These are phyloP conservation scores for Anas bernieri DNA, from an alignment of 2,797 vertebrate species.

Conservation along the genomic window DNA sequence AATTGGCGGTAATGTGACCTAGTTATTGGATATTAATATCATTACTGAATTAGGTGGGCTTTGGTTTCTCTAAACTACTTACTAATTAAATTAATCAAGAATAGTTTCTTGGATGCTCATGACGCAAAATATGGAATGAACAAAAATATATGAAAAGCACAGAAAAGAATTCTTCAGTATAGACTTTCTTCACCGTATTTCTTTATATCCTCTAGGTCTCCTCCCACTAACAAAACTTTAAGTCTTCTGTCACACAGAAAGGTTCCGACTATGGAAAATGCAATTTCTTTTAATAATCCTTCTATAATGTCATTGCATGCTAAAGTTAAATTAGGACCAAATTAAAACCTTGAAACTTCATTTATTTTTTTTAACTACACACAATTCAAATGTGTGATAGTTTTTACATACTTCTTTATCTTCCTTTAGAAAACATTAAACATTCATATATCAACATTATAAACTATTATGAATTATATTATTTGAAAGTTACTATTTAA, in stretches of 20 bases:
- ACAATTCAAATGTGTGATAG: neutral
- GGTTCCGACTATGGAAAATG: rapidly evolving
- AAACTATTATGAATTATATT: neutral
- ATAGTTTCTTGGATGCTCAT: neutral
- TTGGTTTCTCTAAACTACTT: conserved; percentile 1
- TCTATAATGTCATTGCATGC: rapidly evolving
- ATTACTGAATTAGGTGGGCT: neutral
- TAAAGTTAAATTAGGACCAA: neutral
- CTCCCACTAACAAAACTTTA: neutral
- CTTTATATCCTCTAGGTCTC: neutral
- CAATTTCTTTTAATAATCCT: neutral
- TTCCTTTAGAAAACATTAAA: neutral
- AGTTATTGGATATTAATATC: neutral
- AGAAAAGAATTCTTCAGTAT: neutral
- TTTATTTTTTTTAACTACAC: neutral
- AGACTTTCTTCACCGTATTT: neutral
- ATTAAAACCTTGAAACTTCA: neutral
- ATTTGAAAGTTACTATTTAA: neutral
- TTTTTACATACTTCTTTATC: neutral
- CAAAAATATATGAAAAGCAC: neutral
- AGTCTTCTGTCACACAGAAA: rapidly evolving
- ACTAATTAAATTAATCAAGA: neutral
- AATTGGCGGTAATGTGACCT: neutral
- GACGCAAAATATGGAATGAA: neutral
- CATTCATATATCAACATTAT: neutral